Percentiles rank a stretch among this genome's conserved stretches.
These are phyloP conservation scores for Drosophila aff. DNA, from an alignment of 1,140 invertebrate genomes.

Conservation along the genomic window DNA sequence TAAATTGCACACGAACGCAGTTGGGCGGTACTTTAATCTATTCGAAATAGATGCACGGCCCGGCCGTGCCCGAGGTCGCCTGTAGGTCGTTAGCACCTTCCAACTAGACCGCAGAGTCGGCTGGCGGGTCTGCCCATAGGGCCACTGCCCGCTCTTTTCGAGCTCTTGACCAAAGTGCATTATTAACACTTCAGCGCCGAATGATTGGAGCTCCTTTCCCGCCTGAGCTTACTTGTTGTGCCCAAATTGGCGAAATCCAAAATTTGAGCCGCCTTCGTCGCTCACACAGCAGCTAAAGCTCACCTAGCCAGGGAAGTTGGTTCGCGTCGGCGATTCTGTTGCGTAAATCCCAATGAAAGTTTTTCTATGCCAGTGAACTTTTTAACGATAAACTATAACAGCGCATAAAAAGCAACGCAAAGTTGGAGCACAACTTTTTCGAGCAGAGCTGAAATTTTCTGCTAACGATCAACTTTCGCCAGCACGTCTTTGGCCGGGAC, in stretches of 20 bases:
- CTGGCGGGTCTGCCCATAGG: conserved; percentile 3
- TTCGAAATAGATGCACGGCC: conserved; percentile 58
- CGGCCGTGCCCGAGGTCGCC: conserved; percentile 34
- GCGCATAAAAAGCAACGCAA: conserved; percentile 69
- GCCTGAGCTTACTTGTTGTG: conserved; percentile 6
- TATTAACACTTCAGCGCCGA: conserved; percentile 67
- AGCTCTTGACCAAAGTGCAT: conserved; percentile 55
- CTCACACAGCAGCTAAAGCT: conserved; percentile 1
- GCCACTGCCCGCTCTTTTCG: conserved; percentile 4
- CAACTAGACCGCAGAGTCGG: conserved; percentile 23
- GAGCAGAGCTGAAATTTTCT: conserved; percentile 63
- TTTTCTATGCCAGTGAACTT: conserved; percentile 43
- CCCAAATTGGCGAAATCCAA: conserved; percentile 4
- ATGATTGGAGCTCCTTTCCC: conserved; percentile 11
- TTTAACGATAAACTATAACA: conserved; percentile 78
- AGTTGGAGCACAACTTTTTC: conserved; percentile 61
- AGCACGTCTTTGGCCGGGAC: conserved; percentile 38
- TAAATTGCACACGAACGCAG: conserved; percentile 69
- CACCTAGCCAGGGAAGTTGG: conserved; percentile 10
- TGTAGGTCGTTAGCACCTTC: conserved; percentile 41
- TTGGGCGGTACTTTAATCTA: conserved; percentile 67
- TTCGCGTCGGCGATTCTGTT: conserved; percentile 14
- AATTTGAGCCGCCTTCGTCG: conserved; percentile 11
- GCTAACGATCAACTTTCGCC: conserved; percentile 72
- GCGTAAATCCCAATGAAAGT: conserved; percentile 36